A percentile compares a stretch with the other conserved stretches of the same genome.
Evolutionary conservation across 2,113 vertebrate species (phyloP).

Genomic region (Nicator chloris): DNA sequence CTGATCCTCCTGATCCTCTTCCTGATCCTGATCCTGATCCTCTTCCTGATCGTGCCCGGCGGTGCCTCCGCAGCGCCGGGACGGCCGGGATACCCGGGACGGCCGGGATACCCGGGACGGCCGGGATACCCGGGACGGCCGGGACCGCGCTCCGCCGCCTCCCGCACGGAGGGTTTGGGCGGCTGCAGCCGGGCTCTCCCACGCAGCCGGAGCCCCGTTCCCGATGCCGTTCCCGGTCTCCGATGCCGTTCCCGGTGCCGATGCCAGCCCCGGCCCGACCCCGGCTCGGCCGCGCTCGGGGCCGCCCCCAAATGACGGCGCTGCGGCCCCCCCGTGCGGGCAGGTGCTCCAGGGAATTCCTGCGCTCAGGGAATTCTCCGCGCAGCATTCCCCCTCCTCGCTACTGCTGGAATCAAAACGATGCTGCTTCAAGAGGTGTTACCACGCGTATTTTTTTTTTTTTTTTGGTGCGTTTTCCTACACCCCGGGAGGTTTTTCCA

Average conservation of each 20-base stretch:
- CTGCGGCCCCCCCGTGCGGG: neutral
- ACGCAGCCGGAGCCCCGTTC: neutral
- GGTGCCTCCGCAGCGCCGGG: neutral
- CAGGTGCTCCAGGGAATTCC: neutral
- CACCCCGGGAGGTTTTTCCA: neutral
- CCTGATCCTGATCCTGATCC: neutral
- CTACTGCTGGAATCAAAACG: neutral
- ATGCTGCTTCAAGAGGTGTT: neutral
- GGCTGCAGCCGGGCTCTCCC: neutral
- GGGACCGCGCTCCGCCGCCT: neutral
- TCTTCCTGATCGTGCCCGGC: neutral
- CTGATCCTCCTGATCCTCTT: neutral
- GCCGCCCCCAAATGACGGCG: neutral
- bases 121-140: neutral
- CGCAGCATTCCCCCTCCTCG: rapidly evolving
- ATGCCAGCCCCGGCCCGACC: neutral
- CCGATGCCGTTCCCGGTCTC: neutral
- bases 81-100: too few relatives aligned
- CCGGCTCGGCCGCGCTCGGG: neutral
- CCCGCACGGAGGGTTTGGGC: neutral
- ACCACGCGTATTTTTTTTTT: neutral
- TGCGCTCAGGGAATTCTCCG: too few relatives aligned
- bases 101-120: neutral
- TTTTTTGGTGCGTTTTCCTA: neutral
- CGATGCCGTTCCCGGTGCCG: rapidly evolving